Conservation (phyloP, 2,797 vertebrate genomes). For the Hydrolagus colliei region DNA sequence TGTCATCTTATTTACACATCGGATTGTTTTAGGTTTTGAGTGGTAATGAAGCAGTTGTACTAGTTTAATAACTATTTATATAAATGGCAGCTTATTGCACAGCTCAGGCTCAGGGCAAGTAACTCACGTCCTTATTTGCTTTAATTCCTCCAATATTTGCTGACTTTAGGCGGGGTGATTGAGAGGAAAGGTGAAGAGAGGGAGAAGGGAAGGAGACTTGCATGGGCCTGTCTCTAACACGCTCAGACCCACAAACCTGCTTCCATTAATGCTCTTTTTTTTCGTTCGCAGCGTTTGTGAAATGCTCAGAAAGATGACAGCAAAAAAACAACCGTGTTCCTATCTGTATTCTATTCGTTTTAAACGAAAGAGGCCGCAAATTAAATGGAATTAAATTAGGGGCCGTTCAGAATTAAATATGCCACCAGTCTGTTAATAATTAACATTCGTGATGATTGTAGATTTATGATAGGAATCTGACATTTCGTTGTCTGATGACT, state of each 20-base stretch:
- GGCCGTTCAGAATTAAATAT: too few species aligned
- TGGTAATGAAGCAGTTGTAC: background rate
- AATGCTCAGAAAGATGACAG: background rate
- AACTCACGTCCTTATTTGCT: background rate
- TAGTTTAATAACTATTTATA: background rate
- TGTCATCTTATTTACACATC: too few species aligned
- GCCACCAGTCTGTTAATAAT: too few species aligned
- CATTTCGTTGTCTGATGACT: too few species aligned
- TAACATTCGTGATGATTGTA: too few species aligned
- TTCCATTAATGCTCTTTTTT: background rate
- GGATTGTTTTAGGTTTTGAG: too few species aligned
- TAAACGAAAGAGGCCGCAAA: too few species aligned
- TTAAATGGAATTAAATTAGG: too few species aligned
- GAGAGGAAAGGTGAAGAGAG: background rate
- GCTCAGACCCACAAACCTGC: background rate
- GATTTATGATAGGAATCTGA: too few species aligned
- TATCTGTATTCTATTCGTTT: too few species aligned
- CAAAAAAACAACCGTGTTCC: too few species aligned
- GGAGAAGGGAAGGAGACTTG: background rate
- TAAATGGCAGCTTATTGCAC: background rate
- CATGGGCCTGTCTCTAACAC: background rate
- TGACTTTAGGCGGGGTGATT: conserved; percentile 12
- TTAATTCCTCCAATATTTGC: background rate
- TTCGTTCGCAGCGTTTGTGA: conserved; percentile 20
- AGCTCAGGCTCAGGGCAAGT: too few species aligned